Evolutionary conservation across 2,888 invertebrate genomes (phyloP).

Genomic region (Caenorhabditis sp.): DNA sequence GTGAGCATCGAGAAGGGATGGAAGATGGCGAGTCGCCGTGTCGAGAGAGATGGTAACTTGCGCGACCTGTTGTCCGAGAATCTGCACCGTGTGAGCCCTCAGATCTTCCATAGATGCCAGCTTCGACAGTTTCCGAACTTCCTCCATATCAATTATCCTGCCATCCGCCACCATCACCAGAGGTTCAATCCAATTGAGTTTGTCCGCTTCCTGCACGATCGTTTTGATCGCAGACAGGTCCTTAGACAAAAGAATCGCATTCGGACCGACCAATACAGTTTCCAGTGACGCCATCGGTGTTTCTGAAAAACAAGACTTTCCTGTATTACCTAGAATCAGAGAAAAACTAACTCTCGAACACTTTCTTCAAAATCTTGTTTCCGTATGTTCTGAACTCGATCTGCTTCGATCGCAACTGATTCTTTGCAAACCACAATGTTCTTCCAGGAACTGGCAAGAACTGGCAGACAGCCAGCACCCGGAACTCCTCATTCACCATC

Average conservation of each 20-base stretch:
- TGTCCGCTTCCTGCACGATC: slow-evolving; percentile 75
- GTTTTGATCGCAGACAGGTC: slow-evolving; percentile 72
- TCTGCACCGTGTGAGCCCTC: slow-evolving; percentile 69
- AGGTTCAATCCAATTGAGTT: slow-evolving; percentile 76
- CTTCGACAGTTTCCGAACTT: slow-evolving; percentile 70
- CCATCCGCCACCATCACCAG: slow-evolving; percentile 73
- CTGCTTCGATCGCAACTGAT: slow-evolving; percentile 79
- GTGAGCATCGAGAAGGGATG: slow-evolving; percentile 46
- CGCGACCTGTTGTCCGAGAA: slow-evolving; percentile 66
- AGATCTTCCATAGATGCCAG: slow-evolving; percentile 72
- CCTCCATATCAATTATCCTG: slow-evolving; percentile 73
- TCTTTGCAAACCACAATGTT: slow-evolving; percentile 77
- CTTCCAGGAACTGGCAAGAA: slow-evolving; percentile 76
- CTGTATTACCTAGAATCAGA: neutral
- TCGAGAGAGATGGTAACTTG: slow-evolving; percentile 64
- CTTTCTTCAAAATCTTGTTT: slow-evolving; percentile 77
- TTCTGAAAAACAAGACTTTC: too few relatives aligned
- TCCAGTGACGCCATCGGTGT: slow-evolving; percentile 76
- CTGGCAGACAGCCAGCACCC: slow-evolving; percentile 80
- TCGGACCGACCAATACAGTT: slow-evolving; percentile 66
- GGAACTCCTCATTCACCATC: slow-evolving; percentile 76
- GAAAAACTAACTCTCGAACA: slow-evolving; percentile 68
- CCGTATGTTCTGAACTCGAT: slow-evolving; percentile 78
- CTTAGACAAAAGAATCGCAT: slow-evolving; percentile 75
- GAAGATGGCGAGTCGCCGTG: slow-evolving; percentile 49